Evolutionary conservation across 2,888 invertebrate species (phyloP), one percentile per base, ranked within the genome.

Genomic region (Pammene aurita): DNA sequence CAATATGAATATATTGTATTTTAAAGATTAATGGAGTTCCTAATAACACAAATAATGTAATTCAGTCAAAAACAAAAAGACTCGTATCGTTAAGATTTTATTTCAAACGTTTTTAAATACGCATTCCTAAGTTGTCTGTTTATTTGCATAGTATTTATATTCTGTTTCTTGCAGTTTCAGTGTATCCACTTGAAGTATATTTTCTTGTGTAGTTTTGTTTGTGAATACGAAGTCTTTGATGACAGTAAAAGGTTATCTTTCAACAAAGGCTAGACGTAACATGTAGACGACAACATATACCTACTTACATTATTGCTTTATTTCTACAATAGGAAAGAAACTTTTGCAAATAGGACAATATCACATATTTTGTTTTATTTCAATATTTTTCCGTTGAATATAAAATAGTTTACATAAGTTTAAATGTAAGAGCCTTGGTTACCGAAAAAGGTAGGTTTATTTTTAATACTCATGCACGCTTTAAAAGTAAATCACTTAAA

Each of bases 171-270:
- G 34, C 54, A 65, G 55, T 60, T 56, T 66, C 62, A 70, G 71
- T 71, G 72, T 73, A 72, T 72, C 71, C 73, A 64, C 64, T 63
- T 67, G 65, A 41, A 66, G 60, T 61, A 62, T 57, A 65, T 63
- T 66, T 61, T 71, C 60, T 70, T 66, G 66, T 63, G 57, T 68
- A 69, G 73, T 72, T 76, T 73, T 81, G 77, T 81, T 84, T 83
- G 80, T 76, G 78, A 79, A 83, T 83, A 82, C 76, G 81, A 77
- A 77, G 75, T 82, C 83, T 83, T 84, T 82, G 82, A 84, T 81
- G 77, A 80, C 76, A 78, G 77, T 81, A 81, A 80, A 83, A 80
- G 75, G 80, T 78, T 82, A 80, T 81, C 79, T 83, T 65, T 58
- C 57, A 69, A 69, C 69, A 65, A 69, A 60, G 60, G 69, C 65